phyloP scores from a whole-genome alignment of 2,113 vertebrate genomes.

The Elaphurus davidianus region DNA sequence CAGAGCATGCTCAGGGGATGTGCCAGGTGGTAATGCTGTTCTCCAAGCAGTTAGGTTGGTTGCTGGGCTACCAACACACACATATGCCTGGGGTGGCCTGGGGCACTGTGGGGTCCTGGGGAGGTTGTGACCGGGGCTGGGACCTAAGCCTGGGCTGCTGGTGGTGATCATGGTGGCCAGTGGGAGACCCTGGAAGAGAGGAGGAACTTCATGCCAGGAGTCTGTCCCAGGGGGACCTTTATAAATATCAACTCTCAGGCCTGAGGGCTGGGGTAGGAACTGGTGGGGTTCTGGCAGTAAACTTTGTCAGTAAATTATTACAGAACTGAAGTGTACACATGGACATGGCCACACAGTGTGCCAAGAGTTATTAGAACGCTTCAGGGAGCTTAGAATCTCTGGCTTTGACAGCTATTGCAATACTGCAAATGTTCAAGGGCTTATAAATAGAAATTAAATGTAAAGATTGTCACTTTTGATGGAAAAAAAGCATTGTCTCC shows the following conservation, averaged over 20 bases:
- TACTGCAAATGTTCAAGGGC: not conserved
- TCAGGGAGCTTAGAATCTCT: not conserved
- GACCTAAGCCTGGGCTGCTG: not conserved
- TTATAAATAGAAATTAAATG: not conserved
- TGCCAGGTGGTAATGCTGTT: rapidly evolving
- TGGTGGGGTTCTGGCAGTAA: not conserved
- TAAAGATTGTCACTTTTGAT: not conserved
- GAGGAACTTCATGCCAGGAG: not conserved
- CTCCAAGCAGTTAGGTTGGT: not conserved
- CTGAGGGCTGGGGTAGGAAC: rapidly evolving
- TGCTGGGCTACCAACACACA: not conserved
- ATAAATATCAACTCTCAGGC: not conserved
- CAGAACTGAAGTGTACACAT: not conserved
- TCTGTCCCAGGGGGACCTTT: not conserved
- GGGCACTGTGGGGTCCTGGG: not conserved
- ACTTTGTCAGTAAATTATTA: not conserved
- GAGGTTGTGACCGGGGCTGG: rapidly evolving
- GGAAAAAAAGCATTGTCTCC: not conserved
- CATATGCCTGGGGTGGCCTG: not conserved
- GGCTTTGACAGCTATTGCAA: not conserved
- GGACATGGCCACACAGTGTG: rapidly evolving
- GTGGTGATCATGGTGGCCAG: not conserved
- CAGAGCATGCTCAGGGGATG: rapidly evolving
- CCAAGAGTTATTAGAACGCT: not conserved
- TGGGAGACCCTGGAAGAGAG: not conserved